Conservation (phyloP, 2,888 invertebrate genomes). For the Polymixis flavicincta region DNA sequence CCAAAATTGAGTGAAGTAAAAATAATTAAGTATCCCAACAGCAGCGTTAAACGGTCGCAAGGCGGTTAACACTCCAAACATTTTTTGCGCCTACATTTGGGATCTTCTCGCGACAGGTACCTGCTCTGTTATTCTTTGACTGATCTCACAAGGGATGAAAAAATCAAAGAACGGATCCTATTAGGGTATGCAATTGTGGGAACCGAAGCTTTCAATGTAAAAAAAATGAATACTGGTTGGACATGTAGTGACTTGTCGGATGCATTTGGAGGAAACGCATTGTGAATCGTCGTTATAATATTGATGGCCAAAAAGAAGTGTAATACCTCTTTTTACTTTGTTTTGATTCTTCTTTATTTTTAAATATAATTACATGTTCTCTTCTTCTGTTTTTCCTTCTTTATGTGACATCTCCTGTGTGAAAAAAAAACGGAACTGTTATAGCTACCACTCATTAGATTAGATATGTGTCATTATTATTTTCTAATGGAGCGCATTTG, state of each 20-base stretch:
- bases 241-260: conserved; percentile 42
- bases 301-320: background rate
- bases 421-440: too few relatives aligned
- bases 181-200: conserved; percentile 35
- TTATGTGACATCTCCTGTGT: too few relatives aligned
- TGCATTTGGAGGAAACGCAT: background rate
- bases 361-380: too few relatives aligned
- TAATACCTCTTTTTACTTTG: background rate
- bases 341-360: background rate
- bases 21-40: background rate
- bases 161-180: conserved; percentile 12
- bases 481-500: too few relatives aligned
- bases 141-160: conserved; percentile 32
- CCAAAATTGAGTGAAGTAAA: conserved; percentile 4
- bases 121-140: conserved; percentile 36
- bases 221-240: conserved; percentile 6
- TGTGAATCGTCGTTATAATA: background rate
- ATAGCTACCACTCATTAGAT: too few relatives aligned
- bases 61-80: conserved; percentile 40
- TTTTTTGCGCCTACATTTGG: conserved; percentile 37
- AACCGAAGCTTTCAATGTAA: conserved; percentile 16
- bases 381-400: too few relatives aligned
- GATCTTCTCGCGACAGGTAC: conserved; percentile 49
- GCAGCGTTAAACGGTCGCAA: conserved; percentile 25
- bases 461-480: too few relatives aligned